Conservation (phyloP, 2,797 vertebrate genomes). For the Aldrovandia affinis region DNA sequence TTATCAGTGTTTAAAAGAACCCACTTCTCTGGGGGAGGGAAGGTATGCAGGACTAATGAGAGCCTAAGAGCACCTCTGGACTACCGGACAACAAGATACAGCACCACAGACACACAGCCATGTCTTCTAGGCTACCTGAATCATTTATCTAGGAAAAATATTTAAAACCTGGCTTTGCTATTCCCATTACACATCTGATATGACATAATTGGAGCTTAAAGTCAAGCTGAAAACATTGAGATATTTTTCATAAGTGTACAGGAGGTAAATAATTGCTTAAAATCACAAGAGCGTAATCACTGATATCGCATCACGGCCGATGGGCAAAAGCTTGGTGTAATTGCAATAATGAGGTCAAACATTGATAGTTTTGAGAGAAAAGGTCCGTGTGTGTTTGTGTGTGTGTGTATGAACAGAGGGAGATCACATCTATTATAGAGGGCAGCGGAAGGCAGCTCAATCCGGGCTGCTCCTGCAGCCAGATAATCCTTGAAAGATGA, state of each 20-base stretch:
- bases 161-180: background rate
- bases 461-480: conserved; percentile 37
- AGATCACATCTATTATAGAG: background rate
- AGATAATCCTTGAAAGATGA: conserved; percentile 51
- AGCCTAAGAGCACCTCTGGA: background rate
- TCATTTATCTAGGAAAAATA: background rate
- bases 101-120: background rate
- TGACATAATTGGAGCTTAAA: background rate
- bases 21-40: background rate
- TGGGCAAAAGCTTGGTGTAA: background rate
- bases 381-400: background rate
- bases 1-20: background rate
- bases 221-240: background rate
- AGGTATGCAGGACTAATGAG: background rate
- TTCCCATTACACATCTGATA: background rate
- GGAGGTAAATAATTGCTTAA: background rate
- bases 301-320: background rate
- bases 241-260: background rate
- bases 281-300: background rate
- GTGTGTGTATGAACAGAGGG: background rate
- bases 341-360: background rate
- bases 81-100: background rate
- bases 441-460: conserved; percentile 34
- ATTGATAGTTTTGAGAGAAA: background rate
- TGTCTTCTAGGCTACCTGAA: background rate